These are phyloP conservation scores for Cordilura impudica DNA, from an alignment of 2,888 invertebrate species.

Conservation along the genomic window DNA sequence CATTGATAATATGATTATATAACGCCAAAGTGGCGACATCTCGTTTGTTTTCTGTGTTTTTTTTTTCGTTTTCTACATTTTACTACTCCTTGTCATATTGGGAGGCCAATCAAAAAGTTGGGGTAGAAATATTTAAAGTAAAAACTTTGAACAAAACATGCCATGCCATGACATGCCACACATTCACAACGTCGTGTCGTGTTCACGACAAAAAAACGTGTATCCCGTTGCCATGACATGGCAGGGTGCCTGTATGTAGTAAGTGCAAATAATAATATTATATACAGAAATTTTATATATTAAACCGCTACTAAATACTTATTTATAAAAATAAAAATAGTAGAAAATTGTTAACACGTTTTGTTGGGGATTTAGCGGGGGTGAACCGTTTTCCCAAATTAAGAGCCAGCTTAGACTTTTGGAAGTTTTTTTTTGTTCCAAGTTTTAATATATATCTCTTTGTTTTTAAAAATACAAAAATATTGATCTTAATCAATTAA, in stretches of 20 bases:
- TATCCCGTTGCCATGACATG: constrained; percentile 65
- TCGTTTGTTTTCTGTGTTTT: not conserved
- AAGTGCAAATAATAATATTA: constrained; percentile 42
- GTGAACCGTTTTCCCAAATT: too few relatives aligned
- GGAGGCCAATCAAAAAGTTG: constrained; percentile 62
- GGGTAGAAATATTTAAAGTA: constrained; percentile 39
- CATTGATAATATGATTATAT: constrained; percentile 61
- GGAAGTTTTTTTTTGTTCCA: too few relatives aligned
- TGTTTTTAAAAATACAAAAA: too few relatives aligned
- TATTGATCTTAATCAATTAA: too few relatives aligned
- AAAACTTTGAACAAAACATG: constrained; percentile 11
- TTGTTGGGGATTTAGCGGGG: too few relatives aligned
- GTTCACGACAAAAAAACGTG: constrained; percentile 25
- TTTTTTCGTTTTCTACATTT: constrained; percentile 15
- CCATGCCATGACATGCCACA: constrained; percentile 25
- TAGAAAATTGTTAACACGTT: too few relatives aligned
- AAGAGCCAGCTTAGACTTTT: too few relatives aligned
- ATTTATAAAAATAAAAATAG: not conserved
- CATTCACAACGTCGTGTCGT: not conserved
- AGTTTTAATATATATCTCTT: too few relatives aligned
- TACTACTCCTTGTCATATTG: constrained; percentile 48
- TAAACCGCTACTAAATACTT: not conserved
- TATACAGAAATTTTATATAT: constrained; percentile 9
- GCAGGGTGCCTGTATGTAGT: constrained; percentile 65
- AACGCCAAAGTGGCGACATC: constrained; percentile 63